Evolutionary conservation across 1,140 invertebrate genomes (phyloP).

Genomic region (Drosophila mojavensis): DNA sequence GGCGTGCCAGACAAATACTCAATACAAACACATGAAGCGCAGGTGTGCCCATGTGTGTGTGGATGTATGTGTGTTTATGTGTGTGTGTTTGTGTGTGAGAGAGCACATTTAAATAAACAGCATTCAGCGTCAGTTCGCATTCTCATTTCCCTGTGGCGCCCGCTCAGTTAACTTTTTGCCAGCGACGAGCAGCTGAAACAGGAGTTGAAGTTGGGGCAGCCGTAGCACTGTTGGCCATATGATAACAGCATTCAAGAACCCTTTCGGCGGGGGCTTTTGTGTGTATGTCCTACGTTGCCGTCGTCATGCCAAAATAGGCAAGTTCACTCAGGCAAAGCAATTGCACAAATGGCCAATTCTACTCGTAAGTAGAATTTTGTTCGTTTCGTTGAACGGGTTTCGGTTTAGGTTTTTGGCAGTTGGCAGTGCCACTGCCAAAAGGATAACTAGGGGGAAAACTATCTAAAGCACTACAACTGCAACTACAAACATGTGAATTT

Average conservation of each 20-base stretch:
- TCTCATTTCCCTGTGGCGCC: slow-evolving; percentile 22
- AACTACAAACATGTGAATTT: slow-evolving; percentile 60
- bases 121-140: slow-evolving; percentile 55
- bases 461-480: slow-evolving; percentile 67
- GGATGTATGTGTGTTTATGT: slow-evolving; percentile 16
- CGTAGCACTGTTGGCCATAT: slow-evolving; percentile 34
- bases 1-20: slow-evolving; percentile 31
- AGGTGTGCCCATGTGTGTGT: slow-evolving; percentile 45
- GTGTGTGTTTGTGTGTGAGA: slow-evolving; percentile 16
- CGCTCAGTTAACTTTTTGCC: slow-evolving; percentile 59
- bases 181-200: slow-evolving; percentile 23
- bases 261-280: slow-evolving; percentile 61
- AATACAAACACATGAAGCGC: slow-evolving; percentile 29
- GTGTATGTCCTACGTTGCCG: slow-evolving; percentile 51
- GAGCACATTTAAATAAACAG: slow-evolving; percentile 79
- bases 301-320: slow-evolving; percentile 80
- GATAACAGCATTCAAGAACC: slow-evolving; percentile 53
- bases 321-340: slow-evolving; percentile 81
- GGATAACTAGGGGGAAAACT: slow-evolving; percentile 32
- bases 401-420: slow-evolving; percentile 49
- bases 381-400: slow-evolving; percentile 60
- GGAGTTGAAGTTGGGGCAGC: slow-evolving; percentile 12
- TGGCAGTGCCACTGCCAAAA: slow-evolving; percentile 17
- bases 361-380: slow-evolving; percentile 74
- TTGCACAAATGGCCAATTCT: slow-evolving; percentile 81